phyloP scores from a whole-genome alignment of 2,797 vertebrate genomes.

The Vespertilio murinus region DNA sequence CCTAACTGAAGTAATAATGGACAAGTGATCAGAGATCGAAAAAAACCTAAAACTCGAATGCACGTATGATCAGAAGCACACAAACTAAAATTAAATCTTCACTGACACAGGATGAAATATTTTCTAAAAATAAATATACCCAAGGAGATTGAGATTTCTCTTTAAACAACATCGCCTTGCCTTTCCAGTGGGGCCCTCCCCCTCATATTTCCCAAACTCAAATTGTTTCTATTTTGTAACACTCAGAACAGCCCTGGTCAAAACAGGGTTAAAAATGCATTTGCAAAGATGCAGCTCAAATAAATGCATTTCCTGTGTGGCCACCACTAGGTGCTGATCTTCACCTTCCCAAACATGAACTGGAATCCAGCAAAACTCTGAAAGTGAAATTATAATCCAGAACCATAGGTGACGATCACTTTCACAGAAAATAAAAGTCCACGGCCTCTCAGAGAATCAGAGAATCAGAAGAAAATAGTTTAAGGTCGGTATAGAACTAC shows the following conservation, averaged over 20 bases:
- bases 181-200: neutral
- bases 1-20: neutral
- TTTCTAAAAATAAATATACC: neutral
- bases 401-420: constrained; percentile 47
- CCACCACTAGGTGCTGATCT: constrained; percentile 58
- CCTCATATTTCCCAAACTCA: constrained; percentile 20
- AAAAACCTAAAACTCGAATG: constrained; percentile 24
- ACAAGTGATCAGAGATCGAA: constrained; percentile 24
- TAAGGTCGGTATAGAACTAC: neutral
- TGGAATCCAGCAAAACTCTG: neutral
- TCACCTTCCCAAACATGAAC: constrained; percentile 10
- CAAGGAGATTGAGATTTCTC: neutral
- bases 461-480: neutral
- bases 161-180: neutral
- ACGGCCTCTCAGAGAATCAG: neutral
- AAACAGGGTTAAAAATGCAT: constrained; percentile 60
- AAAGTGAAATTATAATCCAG: constrained; percentile 51
- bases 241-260: neutral
- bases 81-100: constrained; percentile 47
- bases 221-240: constrained; percentile 32
- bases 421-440: constrained; percentile 26
- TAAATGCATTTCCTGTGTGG: constrained; percentile 59
- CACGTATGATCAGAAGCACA: neutral
- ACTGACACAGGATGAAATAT: neutral
- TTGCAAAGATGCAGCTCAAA: constrained; percentile 58